These are phyloP conservation scores for Ammodytes marinus DNA, from an alignment of 2,113 vertebrate genomes.

Conservation along the genomic window DNA sequence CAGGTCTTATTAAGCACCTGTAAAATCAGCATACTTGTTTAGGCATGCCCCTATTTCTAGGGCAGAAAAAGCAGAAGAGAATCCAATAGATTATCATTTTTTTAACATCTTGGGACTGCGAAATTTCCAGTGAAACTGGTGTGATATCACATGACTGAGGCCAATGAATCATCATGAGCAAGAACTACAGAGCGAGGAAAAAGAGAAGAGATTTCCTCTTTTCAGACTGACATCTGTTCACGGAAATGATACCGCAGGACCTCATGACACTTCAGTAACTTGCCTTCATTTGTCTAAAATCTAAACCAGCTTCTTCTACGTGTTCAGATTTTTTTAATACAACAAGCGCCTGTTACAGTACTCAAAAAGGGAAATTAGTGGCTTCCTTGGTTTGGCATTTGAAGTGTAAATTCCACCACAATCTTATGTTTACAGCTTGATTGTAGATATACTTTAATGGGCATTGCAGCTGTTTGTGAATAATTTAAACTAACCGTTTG, in stretches of 20 bases:
- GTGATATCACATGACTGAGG: slow-evolving; percentile 42
- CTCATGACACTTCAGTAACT: not conserved
- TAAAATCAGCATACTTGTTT: slow-evolving; percentile 4
- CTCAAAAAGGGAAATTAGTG: not conserved
- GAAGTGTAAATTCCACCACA: not conserved
- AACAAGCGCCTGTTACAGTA: not conserved
- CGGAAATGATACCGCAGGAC: not conserved
- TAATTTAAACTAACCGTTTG: not conserved
- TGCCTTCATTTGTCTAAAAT: not conserved
- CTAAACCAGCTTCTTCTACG: not conserved
- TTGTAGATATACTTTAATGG: not conserved
- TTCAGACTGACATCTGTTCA: not conserved
- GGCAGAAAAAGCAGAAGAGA: slow-evolving; percentile 1
- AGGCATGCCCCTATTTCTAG: not conserved
- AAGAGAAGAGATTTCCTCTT: not conserved
- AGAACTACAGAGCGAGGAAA: not conserved
- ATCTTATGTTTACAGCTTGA: not conserved
- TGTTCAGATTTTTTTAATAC: not conserved
- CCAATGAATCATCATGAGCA: not conserved
- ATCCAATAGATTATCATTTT: not conserved
- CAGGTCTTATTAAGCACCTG: not conserved
- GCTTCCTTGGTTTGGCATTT: not conserved
- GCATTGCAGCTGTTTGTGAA: not conserved
- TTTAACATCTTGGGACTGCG: not conserved
- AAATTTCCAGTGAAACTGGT: slow-evolving; percentile 7